Evolutionary conservation across 2,113 vertebrate genomes (phyloP).

Genomic region (Caracal caracal): DNA sequence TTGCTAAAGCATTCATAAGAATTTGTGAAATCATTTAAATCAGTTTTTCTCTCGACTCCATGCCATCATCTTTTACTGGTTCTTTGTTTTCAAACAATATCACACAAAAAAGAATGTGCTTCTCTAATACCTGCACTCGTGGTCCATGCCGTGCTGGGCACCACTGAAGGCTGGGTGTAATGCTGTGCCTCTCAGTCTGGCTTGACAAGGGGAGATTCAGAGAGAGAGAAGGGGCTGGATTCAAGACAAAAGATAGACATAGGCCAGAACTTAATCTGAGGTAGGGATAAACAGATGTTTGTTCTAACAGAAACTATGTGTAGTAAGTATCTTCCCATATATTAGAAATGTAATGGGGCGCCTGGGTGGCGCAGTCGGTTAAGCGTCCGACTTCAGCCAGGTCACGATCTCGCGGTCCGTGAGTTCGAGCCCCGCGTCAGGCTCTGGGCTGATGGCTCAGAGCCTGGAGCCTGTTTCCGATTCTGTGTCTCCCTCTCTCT

Average conservation of each 20-base stretch:
- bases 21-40: slow-evolving; percentile 78
- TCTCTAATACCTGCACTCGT: slow-evolving; percentile 73
- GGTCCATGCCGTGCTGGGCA: slow-evolving; percentile 62
- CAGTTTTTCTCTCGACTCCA: slow-evolving; percentile 82
- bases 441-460: no score
- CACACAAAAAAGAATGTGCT: slow-evolving; percentile 79
- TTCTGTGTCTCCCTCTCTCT: no score
- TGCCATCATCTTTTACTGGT: slow-evolving; percentile 87
- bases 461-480: no score
- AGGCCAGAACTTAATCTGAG: slow-evolving; percentile 85
- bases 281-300: slow-evolving; percentile 67
- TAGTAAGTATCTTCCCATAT: slow-evolving; percentile 76
- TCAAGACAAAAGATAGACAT: slow-evolving; percentile 89
- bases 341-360: slow-evolving; percentile 71
- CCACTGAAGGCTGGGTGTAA: slow-evolving; percentile 78
- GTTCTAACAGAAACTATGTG: slow-evolving; percentile 62
- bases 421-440: no score
- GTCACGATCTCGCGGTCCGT: no score
- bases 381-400: no score
- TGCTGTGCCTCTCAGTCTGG: slow-evolving; percentile 76
- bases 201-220: slow-evolving; percentile 85
- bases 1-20: slow-evolving; percentile 77
- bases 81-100: slow-evolving; percentile 88
- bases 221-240: slow-evolving; percentile 86
- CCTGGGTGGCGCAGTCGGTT: no score